phyloP scores from a whole-genome alignment of 2,113 vertebrate genomes.

The Sarotherodon lohbergeri region DNA sequence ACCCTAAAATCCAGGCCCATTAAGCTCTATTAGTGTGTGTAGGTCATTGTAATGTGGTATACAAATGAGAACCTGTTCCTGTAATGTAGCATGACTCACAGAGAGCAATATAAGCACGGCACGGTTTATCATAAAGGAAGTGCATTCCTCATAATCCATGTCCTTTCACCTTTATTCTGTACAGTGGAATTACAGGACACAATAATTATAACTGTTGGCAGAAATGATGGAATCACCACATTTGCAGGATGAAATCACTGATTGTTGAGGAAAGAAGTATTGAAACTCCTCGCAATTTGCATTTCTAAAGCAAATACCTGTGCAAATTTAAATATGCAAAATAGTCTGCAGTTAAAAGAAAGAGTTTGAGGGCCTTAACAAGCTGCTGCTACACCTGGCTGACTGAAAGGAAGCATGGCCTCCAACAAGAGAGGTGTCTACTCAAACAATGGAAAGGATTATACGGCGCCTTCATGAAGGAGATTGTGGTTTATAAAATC shows the following conservation, averaged over 20 bases:
- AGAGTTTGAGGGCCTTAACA: background rate
- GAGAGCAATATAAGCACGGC: background rate
- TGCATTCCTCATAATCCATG: background rate
- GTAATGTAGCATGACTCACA: conserved; percentile 16
- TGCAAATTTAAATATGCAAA: background rate
- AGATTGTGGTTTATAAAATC: background rate
- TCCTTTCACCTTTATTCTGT: background rate
- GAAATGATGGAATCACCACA: background rate
- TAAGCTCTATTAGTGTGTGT: conserved; percentile 38
- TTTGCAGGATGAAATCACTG: background rate
- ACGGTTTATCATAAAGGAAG: background rate
- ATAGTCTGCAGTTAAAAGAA: background rate
- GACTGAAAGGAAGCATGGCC: background rate
- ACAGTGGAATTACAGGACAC: background rate
- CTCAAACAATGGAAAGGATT: background rate
- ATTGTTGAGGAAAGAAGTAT: background rate
- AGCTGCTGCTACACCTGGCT: background rate
- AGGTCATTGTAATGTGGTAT: conserved; percentile 38
- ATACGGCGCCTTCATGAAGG: background rate
- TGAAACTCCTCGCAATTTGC: background rate
- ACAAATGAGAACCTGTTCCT: conserved; percentile 20
- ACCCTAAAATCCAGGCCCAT: conserved; percentile 35
- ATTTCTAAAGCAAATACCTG: background rate
- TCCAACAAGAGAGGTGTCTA: background rate
- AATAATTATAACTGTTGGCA: background rate